Base-by-base conservation (phyloP, 2,888 invertebrate genomes). In the Eurytoma adleriae region DNA sequence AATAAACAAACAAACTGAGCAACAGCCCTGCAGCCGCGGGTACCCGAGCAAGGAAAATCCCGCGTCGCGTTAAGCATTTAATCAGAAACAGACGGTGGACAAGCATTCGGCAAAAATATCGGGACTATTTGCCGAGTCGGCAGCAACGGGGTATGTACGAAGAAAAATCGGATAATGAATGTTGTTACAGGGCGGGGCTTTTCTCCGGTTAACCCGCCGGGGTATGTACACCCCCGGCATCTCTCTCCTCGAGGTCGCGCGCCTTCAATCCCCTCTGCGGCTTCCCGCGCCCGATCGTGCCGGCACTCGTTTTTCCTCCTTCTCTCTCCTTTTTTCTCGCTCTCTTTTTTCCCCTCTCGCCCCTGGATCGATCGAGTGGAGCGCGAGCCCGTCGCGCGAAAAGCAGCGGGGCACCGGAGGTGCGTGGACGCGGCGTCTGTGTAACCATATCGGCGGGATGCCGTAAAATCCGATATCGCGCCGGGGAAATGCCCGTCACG, bases 131-230 rank as follows among this genome's bases (percentile, higher is more conserved):
- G 56, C 54, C 30, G 57, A 54, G 40, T 69, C 62, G 24, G 48
- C 48, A 24, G 48, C 7, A 0, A 40, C 48, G 64, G 54, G 48
- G 30, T 3, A 50, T 56, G 59, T 56, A 61, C 20, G 40, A 54
- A 64, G n/a, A 64, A 70, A 77, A 70, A 70, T 77, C 69, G 70
- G 77, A 70, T 70, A 77, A 77, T 77, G 70, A 77, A 77, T 70
- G 70, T 76, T 76, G 48, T 76, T 69, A 20, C 48, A 52, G 52
- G 24, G 40, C 40, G 40, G 30, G 30, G 27, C n/a, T 18, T 20
- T 64, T 16, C 40, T 7, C 7, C 40, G 10, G 40, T 40, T 40
- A 40, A 40, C 40, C 40, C 40, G 40, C 40, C 40, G 40, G 40
- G 40, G 40, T 40, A 40, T 40, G 40, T 40, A 40, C 40, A 40